These are phyloP conservation scores for Oncorhynchus gorbuscha DNA, from an alignment of 2,113 vertebrate species.

Conservation along the genomic window DNA sequence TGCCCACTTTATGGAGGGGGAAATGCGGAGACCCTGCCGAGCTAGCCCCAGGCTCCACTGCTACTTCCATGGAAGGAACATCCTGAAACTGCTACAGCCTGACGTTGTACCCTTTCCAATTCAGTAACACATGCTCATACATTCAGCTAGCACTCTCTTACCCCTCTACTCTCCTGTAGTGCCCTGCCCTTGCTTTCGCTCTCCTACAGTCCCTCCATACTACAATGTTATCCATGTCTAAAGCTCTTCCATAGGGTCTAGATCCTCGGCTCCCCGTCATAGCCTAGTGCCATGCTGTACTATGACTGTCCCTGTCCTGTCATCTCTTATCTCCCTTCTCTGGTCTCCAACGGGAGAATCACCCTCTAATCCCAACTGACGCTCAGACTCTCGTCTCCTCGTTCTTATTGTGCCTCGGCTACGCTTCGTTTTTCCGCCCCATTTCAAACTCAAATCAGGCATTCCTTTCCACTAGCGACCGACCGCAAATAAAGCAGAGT, in stretches of 20 bases:
- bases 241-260: neutral
- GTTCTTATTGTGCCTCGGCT: slow-evolving; percentile 33
- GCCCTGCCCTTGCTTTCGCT: neutral
- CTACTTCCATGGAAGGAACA: neutral
- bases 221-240: neutral
- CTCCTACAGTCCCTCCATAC: neutral
- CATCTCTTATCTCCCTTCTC: slow-evolving; percentile 43
- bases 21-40: slow-evolving; percentile 40
- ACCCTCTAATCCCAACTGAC: slow-evolving; percentile 46
- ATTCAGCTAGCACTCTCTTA: neutral
- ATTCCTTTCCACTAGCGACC: slow-evolving; percentile 21
- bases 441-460: slow-evolving; percentile 62
- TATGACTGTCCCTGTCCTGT: slow-evolving; percentile 29
- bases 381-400: slow-evolving; percentile 25
- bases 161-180: neutral
- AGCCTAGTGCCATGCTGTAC: neutral
- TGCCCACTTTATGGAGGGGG: slow-evolving; percentile 37
- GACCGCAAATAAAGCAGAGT: slow-evolving; percentile 40
- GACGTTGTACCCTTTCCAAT: neutral
- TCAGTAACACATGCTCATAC: no score
- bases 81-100: neutral
- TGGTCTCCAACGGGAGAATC: neutral
- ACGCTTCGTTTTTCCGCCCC: slow-evolving; percentile 59
- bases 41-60: slow-evolving; percentile 23
- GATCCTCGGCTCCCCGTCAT: no score